Percentiles rank a stretch among this genome's conserved stretches.
These are phyloP conservation scores for Fopius arisanus DNA, from an alignment of 1,140 invertebrate species.

Conservation along the genomic window DNA sequence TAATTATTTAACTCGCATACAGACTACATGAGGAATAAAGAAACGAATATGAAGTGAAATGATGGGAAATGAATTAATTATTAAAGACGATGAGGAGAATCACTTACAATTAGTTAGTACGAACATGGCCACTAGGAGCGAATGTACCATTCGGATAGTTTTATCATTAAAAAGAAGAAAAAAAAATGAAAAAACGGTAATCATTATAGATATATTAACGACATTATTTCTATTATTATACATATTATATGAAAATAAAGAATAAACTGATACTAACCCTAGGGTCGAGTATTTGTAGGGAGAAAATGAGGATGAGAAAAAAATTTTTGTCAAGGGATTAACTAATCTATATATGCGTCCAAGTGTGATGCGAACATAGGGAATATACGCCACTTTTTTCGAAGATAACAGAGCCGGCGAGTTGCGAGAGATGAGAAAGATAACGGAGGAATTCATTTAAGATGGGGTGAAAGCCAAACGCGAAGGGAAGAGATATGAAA, in stretches of 20 bases:
- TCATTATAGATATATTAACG: conserved; percentile 63
- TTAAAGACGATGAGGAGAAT: not conserved
- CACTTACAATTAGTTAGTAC: conserved; percentile 52
- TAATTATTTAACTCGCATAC: conserved; percentile 51
- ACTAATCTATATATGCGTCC: not conserved
- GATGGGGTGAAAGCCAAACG: not conserved
- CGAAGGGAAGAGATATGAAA: not conserved
- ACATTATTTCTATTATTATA: conserved; percentile 65
- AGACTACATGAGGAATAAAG: conserved; percentile 44
- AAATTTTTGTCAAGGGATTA: not conserved
- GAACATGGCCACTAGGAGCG: conserved; percentile 58
- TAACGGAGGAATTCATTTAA: not conserved
- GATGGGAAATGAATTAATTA: not conserved
- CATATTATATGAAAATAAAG: conserved; percentile 63
- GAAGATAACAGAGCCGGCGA: not conserved
- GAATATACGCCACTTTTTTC: not conserved
- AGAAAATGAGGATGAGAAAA: not conserved
- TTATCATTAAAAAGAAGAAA: conserved; percentile 54
- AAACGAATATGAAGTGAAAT: not conserved
- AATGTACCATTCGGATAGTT: conserved; percentile 61
- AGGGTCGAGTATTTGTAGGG: not conserved
- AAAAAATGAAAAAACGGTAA: conserved; percentile 48
- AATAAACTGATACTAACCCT: conserved; percentile 37
- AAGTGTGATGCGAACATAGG: not conserved
- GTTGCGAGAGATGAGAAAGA: not conserved